These are phyloP conservation scores for Halocaridina rubra DNA, from an alignment of 2,888 invertebrate species.

Conservation along the genomic window DNA sequence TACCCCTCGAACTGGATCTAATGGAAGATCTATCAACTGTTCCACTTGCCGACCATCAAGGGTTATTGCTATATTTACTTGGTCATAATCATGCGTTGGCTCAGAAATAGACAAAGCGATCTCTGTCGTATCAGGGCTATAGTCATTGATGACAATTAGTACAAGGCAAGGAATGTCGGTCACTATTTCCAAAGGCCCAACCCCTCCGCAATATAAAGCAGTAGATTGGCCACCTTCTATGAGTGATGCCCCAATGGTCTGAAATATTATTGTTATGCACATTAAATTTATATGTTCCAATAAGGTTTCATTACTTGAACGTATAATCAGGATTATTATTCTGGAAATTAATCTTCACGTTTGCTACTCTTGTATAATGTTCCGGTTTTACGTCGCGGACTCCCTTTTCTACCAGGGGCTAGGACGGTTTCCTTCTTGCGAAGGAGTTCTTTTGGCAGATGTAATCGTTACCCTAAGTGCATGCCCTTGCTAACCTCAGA, in stretches of 20 bases:
- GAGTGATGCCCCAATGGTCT: constrained; percentile 11
- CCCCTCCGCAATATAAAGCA: neutral
- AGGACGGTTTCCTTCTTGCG: too few relatives aligned
- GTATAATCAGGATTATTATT: too few relatives aligned
- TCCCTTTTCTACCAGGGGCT: too few relatives aligned
- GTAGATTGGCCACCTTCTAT: neutral
- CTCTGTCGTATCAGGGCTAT: neutral
- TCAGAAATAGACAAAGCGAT: neutral
- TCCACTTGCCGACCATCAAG: neutral
- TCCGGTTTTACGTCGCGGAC: too few relatives aligned
- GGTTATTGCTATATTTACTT: neutral
- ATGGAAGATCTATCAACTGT: neutral
- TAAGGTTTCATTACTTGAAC: too few relatives aligned
- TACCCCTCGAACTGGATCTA: neutral
- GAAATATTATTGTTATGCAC: too few relatives aligned
- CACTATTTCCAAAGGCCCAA: neutral
- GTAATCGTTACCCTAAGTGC: too few relatives aligned
- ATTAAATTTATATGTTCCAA: too few relatives aligned
- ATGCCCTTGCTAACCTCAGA: too few relatives aligned
- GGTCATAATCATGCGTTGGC: constrained; percentile 17
- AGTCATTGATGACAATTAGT: neutral
- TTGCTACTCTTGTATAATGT: too few relatives aligned
- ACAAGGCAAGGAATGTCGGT: constrained; percentile 18
- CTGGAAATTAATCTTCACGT: too few relatives aligned
- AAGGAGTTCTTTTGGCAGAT: too few relatives aligned